A percentile compares a stretch with the other conserved stretches of the same genome.
Conservation (phyloP, 2,113 vertebrate genomes). For the Lathamus discolor region DNA sequence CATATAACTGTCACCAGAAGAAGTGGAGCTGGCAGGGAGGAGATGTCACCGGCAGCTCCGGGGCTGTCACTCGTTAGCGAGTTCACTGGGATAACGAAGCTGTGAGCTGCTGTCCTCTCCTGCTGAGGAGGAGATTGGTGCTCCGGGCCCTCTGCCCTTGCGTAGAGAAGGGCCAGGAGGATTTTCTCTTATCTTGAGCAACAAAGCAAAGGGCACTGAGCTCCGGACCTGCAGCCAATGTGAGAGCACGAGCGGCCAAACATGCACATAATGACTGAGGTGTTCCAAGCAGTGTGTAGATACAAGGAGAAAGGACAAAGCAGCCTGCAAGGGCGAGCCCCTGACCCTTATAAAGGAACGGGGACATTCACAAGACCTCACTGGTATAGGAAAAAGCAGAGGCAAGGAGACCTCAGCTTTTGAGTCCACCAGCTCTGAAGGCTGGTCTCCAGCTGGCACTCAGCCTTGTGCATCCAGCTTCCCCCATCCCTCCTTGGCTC, state of each 20-base stretch:
- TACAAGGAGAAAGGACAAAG: not conserved
- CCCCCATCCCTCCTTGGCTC: not conserved
- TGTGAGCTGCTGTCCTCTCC: not conserved
- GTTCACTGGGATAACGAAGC: rapidly evolving
- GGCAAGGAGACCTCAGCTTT: not conserved
- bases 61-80: rapidly evolving
- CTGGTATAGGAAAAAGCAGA: not conserved
- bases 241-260: not conserved
- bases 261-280: not conserved
- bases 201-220: not conserved
- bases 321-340: not conserved
- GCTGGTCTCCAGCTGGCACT: not conserved
- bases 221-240: not conserved
- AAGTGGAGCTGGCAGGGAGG: not conserved
- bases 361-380: not conserved
- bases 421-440: not conserved
- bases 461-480: not conserved
- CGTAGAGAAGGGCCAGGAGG: not conserved
- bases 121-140: not conserved
- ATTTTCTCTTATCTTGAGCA: not conserved
- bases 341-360: not conserved
- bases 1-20: rapidly evolving
- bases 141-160: not conserved
- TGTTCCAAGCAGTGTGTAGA: rapidly evolving
- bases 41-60: not conserved